Percentiles rank a stretch among this genome's conserved stretches.
Conservation (phyloP, 2,888 invertebrate species). For the Pyrochroa serraticornis region DNA sequence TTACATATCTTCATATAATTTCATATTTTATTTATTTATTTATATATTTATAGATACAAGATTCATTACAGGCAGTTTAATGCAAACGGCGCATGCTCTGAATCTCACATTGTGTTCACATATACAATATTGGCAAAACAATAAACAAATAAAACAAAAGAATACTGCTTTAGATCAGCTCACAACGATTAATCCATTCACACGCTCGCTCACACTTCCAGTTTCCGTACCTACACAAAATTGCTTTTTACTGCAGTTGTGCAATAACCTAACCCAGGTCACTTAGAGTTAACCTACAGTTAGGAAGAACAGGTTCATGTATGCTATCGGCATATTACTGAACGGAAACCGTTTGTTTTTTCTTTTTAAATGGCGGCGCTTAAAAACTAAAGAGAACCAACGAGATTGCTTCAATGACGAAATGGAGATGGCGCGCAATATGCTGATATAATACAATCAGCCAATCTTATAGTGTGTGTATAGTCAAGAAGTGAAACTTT, state of each 20-base stretch:
- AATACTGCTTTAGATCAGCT: slow-evolving; percentile 55
- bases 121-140: slow-evolving; percentile 52
- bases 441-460: slow-evolving; percentile 49
- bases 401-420: slow-evolving; percentile 11
- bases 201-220: slow-evolving; percentile 28
- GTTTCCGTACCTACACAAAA: slow-evolving; percentile 49
- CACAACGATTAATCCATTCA: slow-evolving; percentile 49
- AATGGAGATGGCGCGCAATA: slow-evolving; percentile 34
- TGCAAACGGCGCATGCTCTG: slow-evolving; percentile 46
- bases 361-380: too few species aligned
- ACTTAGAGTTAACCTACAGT: slow-evolving; percentile 23
- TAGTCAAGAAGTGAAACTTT: slow-evolving; percentile 42
- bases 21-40: slow-evolving; percentile 54
- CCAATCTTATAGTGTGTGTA: slow-evolving; percentile 38
- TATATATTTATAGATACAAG: slow-evolving; percentile 57
- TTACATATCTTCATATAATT: slow-evolving; percentile 56
- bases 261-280: slow-evolving; percentile 35
- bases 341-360: neutral
- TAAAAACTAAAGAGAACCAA: slow-evolving; percentile 3
- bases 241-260: slow-evolving; percentile 54
- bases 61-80: slow-evolving; percentile 55
- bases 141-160: slow-evolving; percentile 48
- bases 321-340: slow-evolving; percentile 45
- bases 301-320: slow-evolving; percentile 37
- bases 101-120: slow-evolving; percentile 50